Percentiles rank a stretch among this genome's conserved stretches.
These are phyloP conservation scores for Calameuta pallipes DNA, from an alignment of 2,888 invertebrate species.

Conservation along the genomic window DNA sequence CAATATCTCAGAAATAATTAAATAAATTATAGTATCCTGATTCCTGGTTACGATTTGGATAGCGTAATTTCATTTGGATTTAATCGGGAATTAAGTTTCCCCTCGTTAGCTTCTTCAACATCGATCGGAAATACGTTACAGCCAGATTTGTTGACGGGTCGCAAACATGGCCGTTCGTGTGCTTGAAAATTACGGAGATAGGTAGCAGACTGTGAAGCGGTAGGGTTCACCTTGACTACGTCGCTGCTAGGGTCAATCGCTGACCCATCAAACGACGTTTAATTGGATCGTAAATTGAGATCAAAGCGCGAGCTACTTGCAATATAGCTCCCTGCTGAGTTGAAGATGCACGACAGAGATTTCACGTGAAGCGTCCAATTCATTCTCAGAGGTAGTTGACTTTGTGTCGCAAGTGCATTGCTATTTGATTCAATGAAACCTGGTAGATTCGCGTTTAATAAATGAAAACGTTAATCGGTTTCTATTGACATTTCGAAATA, in stretches of 20 bases:
- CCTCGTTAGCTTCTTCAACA: background rate
- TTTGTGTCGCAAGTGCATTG: background rate
- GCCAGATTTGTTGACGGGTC: background rate
- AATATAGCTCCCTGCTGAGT: slow-evolving; percentile 35
- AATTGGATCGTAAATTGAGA: slow-evolving; percentile 38
- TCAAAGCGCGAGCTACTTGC: slow-evolving; percentile 26
- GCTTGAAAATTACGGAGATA: background rate
- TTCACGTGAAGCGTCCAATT: background rate
- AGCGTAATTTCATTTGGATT: background rate
- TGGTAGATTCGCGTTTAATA: background rate
- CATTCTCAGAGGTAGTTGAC: background rate
- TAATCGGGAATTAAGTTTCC: background rate
- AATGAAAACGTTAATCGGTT: background rate
- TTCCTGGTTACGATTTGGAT: background rate
- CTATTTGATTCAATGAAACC: background rate
- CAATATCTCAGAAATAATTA: background rate
- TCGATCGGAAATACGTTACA: background rate
- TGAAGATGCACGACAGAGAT: background rate
- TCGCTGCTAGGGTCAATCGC: slow-evolving; percentile 16
- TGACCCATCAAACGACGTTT: slow-evolving; percentile 39
- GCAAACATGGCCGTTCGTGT: background rate
- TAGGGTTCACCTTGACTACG: slow-evolving; percentile 8
- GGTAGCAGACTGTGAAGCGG: slow-evolving; percentile 13
- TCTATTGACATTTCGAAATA: background rate
- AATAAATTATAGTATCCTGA: background rate